These are phyloP conservation scores for Hemiprocne comata DNA, from an alignment of 2,113 vertebrate genomes.

Conservation along the genomic window DNA sequence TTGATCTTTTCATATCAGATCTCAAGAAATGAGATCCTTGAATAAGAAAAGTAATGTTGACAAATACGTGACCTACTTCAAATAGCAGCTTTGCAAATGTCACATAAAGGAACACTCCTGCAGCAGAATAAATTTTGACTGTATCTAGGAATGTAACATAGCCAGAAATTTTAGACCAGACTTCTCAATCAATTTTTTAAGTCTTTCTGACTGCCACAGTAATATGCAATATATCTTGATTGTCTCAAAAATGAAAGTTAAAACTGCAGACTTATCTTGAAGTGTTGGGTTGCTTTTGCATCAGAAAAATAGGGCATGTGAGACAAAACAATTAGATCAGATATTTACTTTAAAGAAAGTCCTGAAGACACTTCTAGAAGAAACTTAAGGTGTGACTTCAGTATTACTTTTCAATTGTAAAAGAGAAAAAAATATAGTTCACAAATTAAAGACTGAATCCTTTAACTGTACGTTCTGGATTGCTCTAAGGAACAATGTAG, in stretches of 20 bases:
- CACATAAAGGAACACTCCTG: neutral
- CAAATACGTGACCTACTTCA: neutral
- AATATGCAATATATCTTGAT: neutral
- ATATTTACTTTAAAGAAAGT: neutral
- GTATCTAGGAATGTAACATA: neutral
- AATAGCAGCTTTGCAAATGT: neutral
- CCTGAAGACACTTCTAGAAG: neutral
- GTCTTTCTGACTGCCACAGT: neutral
- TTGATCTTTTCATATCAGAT: neutral
- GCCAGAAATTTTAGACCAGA: neutral
- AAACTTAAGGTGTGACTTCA: neutral
- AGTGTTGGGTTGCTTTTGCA: neutral
- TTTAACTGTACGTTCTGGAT: neutral
- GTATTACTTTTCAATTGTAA: neutral
- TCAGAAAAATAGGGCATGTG: neutral
- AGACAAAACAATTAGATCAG: neutral
- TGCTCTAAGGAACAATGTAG: neutral
- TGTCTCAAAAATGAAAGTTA: neutral
- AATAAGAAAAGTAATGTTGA: neutral
- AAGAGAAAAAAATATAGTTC: neutral
- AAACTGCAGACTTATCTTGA: neutral
- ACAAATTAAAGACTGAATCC: neutral
- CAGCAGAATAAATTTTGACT: neutral
- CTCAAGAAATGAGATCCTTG: neutral
- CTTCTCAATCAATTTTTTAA: neutral